Conservation (phyloP, 2,888 invertebrate species). For the Malthinus flaveolus region DNA sequence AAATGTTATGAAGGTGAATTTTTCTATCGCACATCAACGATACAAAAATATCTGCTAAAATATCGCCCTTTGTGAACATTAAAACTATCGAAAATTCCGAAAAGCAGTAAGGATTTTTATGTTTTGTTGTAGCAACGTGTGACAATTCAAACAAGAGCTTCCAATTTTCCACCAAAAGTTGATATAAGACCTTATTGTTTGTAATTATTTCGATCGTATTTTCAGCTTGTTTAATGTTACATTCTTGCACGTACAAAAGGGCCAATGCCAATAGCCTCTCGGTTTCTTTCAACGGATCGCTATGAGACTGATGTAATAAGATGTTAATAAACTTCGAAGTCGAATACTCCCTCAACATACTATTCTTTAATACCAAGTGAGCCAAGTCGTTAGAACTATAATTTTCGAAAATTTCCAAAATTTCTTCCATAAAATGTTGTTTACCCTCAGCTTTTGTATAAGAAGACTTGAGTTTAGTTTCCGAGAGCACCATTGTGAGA, state of each 20-base stretch:
- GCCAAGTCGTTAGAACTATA: slow-evolving; percentile 55
- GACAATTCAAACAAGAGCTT: slow-evolving; percentile 58
- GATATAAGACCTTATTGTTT: slow-evolving; percentile 49
- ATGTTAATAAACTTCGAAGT: slow-evolving; percentile 60
- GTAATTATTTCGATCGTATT: slow-evolving; percentile 42
- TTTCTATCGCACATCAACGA: slow-evolving; percentile 54
- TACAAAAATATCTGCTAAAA: slow-evolving; percentile 57
- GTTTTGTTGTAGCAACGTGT: slow-evolving; percentile 44
- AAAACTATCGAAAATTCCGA: slow-evolving; percentile 60
- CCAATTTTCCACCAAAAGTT: slow-evolving; percentile 55
- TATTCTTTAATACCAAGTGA: slow-evolving; percentile 58
- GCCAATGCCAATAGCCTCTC: slow-evolving; percentile 55
- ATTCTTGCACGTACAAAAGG: slow-evolving; percentile 59
- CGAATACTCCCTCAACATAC: slow-evolving; percentile 59
- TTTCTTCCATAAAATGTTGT: slow-evolving; percentile 51
- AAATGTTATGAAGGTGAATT: slow-evolving; percentile 54
- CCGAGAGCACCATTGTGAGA: slow-evolving; percentile 50
- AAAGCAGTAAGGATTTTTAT: slow-evolving; percentile 54
- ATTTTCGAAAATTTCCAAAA: slow-evolving; percentile 52
- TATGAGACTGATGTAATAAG: slow-evolving; percentile 45
- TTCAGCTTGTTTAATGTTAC: slow-evolving; percentile 56
- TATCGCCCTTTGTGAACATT: slow-evolving; percentile 55
- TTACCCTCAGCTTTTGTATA: slow-evolving; percentile 51
- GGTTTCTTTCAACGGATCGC: slow-evolving; percentile 46
- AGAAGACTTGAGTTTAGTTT: slow-evolving; percentile 53